phyloP scores from a whole-genome alignment of 1,140 invertebrate species.

The Cydia amplana region DNA sequence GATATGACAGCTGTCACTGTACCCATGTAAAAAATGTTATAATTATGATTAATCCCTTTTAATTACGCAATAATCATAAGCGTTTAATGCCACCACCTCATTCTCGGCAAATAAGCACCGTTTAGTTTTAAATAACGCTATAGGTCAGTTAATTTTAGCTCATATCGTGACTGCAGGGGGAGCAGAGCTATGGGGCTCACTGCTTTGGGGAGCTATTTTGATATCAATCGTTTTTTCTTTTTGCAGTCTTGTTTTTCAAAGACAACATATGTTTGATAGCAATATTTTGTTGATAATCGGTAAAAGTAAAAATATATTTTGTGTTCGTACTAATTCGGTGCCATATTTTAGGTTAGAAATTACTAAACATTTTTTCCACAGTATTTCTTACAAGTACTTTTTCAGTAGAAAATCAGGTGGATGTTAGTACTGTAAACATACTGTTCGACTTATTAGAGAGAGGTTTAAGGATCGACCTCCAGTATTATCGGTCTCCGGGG shows the following conservation, averaged over 20 bases:
- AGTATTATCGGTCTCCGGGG: slow-evolving; percentile 54
- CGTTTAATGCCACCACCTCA: slow-evolving; percentile 42
- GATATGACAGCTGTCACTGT: too few relatives aligned
- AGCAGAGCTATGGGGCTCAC: slow-evolving; percentile 31
- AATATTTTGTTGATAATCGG: too few relatives aligned
- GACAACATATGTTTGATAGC: neutral
- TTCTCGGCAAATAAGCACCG: slow-evolving; percentile 56
- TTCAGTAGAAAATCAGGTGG: too few relatives aligned
- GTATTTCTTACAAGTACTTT: too few relatives aligned
- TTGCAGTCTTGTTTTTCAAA: neutral
- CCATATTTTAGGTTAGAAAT: too few relatives aligned
- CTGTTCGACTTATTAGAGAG: slow-evolving; percentile 35
- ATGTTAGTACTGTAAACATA: neutral
- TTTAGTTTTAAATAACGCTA: slow-evolving; percentile 58
- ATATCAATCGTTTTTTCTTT: neutral
- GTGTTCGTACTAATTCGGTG: too few relatives aligned
- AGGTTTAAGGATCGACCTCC: slow-evolving; percentile 42
- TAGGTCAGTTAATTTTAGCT: slow-evolving; percentile 52
- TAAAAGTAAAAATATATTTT: neutral
- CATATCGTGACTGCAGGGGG: slow-evolving; percentile 39
- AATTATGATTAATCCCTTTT: neutral
- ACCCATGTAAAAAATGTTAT: too few relatives aligned
- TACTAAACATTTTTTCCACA: too few relatives aligned
- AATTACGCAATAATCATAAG: slow-evolving; percentile 21
- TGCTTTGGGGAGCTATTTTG: slow-evolving; percentile 14